Evolutionary conservation across 2,113 vertebrate species (phyloP), one percentile per base, ranked within the genome.

Genomic region (Martes martes): DNA sequence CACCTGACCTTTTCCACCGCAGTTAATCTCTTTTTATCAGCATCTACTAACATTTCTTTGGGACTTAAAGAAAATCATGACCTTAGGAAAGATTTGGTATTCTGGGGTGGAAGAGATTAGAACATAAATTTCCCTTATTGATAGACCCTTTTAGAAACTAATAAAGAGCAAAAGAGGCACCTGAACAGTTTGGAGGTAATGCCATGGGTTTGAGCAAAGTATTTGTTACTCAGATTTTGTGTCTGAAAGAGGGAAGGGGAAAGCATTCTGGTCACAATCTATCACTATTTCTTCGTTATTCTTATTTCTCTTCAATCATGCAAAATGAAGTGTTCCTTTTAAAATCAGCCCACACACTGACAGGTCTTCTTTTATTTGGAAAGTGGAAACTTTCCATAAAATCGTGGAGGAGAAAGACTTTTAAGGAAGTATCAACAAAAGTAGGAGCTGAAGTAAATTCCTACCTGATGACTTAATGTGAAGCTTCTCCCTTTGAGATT

Each of bases 361-460:
- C 87, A 90, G 89, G 79, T 87, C 89, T 95, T 93, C 57, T 97
- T 94, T 94, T 88, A 88, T 96, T 96, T 96, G 69, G 57, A 88
- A 80, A 95, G 83, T 88, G 33, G 71, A 97, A 52, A 16, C 8
- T 28, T 96, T 94, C 55, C 57, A 65, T 90, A 91, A 95, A 57
- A 52, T 71, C 6, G 59, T 71, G 74, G 80, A 76, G 2, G 47
- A 39, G 36, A 50, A 90, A 96, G 14, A 84, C 5, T 84, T 96
- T 76, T 71, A 80, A 74, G 84, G 45, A 61, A 80, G 63, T 89
- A 95, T 26, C 63, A 97, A 39, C 15, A 45, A 91, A 96, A 96
- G 39, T 18, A 57, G 61, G 31, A 8, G 74, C 24, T 79, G 2
- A 67, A 91, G 0, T 47, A 47, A 81, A 0, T 31, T 45, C 92